Conservation (phyloP, 2,113 vertebrate genomes). For the Heteronetta atricapilla region DNA sequence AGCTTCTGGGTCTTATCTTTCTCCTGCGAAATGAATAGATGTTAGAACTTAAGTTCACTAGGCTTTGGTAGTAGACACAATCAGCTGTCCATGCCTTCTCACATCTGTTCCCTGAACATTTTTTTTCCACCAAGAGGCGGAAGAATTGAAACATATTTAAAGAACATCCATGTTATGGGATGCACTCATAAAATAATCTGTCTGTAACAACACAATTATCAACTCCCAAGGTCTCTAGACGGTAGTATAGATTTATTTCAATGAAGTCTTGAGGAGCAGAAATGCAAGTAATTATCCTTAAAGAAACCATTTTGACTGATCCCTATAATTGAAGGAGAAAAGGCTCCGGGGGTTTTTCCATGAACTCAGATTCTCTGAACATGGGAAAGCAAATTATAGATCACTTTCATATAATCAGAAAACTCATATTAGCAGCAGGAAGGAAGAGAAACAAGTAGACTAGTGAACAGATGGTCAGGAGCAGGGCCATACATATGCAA, state of each 20-base stretch:
- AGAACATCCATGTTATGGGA: neutral
- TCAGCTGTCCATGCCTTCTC: neutral
- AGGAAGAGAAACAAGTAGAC: neutral
- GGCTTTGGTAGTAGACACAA: neutral
- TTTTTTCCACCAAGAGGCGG: neutral
- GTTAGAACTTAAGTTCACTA: neutral
- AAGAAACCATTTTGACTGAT: conserved; percentile 34
- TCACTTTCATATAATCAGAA: neutral
- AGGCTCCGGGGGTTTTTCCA: conserved; percentile 16
- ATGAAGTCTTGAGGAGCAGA: conserved; percentile 27
- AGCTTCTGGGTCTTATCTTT: neutral
- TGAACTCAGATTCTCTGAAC: neutral
- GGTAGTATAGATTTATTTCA: conserved; percentile 10
- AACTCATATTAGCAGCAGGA: neutral
- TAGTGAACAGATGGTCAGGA: neutral
- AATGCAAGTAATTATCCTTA: conserved; percentile 19
- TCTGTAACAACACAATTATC: conserved; percentile 3
- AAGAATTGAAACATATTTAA: neutral
- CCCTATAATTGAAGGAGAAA: conserved; percentile 27
- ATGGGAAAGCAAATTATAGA: neutral
- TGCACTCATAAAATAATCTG: neutral
- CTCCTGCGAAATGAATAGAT: neutral
- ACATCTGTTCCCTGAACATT: neutral
- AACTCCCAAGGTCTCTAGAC: neutral
- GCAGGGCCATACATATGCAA: neutral